These are phyloP conservation scores for Spodoptera littoralis DNA, from an alignment of 2,888 invertebrate species.

Conservation along the genomic window DNA sequence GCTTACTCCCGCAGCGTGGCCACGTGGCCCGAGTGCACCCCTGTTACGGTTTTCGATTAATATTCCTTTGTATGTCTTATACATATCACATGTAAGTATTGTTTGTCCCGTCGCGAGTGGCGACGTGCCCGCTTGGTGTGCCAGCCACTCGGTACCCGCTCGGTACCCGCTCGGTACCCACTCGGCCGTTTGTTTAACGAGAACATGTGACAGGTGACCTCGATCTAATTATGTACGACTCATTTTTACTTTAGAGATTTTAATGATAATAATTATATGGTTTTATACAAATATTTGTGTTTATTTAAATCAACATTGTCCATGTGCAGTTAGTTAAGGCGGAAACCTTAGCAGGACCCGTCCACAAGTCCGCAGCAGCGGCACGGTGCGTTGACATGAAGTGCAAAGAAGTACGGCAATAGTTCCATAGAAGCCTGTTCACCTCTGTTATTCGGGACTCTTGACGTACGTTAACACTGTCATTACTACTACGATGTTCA, in stretches of 20 bases:
- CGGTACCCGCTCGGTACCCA: too few species aligned
- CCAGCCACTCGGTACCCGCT: neutral
- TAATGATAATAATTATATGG: conserved; percentile 85
- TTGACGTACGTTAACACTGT: too few species aligned
- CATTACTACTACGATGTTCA: too few species aligned
- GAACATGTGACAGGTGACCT: conserved; percentile 56
- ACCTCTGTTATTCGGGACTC: too few species aligned
- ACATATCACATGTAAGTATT: conserved; percentile 57
- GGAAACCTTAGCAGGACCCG: too few species aligned
- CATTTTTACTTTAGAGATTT: conserved; percentile 84
- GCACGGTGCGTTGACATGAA: too few species aligned
- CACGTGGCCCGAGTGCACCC: conserved; percentile 29
- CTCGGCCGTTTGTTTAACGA: conserved; percentile 11
- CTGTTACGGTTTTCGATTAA: conserved; percentile 39
- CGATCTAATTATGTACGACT: conserved; percentile 72
- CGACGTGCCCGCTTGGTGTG: neutral
- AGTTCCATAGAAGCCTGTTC: too few species aligned
- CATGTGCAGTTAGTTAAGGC: too few species aligned
- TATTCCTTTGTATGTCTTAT: conserved; percentile 57
- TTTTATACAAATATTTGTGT: conserved; percentile 77
- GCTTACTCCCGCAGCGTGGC: conserved; percentile 55
- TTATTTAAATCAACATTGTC: conserved; percentile 40
- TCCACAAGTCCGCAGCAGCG: too few species aligned
- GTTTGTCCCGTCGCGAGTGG: conserved; percentile 15
- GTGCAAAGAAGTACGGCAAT: too few species aligned